phyloP scores from a whole-genome alignment of 2,888 invertebrate genomes.

The Drosophila putrida region DNA sequence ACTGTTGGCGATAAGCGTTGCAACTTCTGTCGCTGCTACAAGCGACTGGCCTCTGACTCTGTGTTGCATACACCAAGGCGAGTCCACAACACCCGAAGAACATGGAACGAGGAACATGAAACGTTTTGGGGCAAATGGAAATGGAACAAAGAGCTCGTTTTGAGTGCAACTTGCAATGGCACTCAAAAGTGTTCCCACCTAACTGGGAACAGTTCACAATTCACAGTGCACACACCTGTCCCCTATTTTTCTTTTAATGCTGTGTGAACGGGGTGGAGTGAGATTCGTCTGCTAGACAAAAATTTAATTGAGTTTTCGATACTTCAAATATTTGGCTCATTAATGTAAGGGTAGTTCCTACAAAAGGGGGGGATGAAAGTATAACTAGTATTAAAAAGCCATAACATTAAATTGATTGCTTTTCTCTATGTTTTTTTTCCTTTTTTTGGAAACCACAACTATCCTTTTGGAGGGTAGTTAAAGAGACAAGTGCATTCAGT shows the following conservation, averaged over 20 bases:
- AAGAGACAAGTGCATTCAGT: conserved; percentile 2
- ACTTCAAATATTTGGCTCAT: conserved; percentile 65
- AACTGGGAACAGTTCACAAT: conserved; percentile 19
- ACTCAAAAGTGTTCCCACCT: conserved; percentile 29
- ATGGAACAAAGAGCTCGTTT: conserved; percentile 38
- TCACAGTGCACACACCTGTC: conserved; percentile 39
- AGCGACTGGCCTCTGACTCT: conserved; percentile 58
- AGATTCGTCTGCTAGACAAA: conserved; percentile 46
- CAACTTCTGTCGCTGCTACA: conserved; percentile 69
- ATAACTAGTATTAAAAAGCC: conserved; percentile 40
- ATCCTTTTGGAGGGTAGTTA: conserved; percentile 6
- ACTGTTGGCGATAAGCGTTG: conserved; percentile 41
- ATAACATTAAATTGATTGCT: conserved; percentile 43
- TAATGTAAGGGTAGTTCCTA: conserved; percentile 44
- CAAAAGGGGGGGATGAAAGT: conserved; percentile 44
- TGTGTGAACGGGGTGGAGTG: not conserved
- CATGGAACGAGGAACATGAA: conserved; percentile 44
- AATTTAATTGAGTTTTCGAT: conserved; percentile 67
- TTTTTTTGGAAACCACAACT: not conserved
- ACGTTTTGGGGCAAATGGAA: conserved; percentile 27
- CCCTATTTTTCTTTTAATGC: not conserved
- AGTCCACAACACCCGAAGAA: conserved; percentile 4
- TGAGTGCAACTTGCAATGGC: conserved; percentile 59
- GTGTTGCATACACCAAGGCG: conserved; percentile 49
- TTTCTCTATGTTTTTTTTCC: not conserved